These are phyloP conservation scores for Oenanthe melanoleuca DNA, from an alignment of 2,113 vertebrate species.

Conservation along the genomic window DNA sequence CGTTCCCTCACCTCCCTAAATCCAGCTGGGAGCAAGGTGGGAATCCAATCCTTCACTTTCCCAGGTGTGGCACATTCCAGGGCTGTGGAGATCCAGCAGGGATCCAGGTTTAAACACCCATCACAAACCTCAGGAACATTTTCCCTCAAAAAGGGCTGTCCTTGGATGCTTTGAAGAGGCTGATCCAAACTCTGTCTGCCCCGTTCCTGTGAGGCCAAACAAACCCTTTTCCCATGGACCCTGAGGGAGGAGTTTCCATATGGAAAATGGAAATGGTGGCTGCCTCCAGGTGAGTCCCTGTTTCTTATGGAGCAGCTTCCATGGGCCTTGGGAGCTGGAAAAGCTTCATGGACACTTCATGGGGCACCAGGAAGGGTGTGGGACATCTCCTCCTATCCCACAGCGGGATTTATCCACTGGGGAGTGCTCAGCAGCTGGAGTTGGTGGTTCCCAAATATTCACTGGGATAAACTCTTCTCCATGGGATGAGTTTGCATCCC, in stretches of 20 bases:
- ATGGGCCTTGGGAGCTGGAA: not conserved
- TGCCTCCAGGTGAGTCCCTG: accelerated
- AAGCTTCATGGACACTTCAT: not conserved
- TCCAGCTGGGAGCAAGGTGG: accelerated
- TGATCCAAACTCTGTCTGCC: not conserved
- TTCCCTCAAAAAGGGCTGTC: not conserved
- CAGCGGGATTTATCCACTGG: not conserved
- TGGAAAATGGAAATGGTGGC: not conserved
- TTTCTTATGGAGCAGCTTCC: not conserved
- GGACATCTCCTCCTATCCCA: not conserved
- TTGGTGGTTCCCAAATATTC: not conserved
- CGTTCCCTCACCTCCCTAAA: not conserved
- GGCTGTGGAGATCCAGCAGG: not conserved
- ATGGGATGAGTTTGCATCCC: accelerated
- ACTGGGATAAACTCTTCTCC: not conserved
- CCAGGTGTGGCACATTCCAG: not conserved
- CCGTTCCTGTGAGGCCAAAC: accelerated
- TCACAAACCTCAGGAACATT: not conserved
- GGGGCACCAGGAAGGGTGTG: not conserved
- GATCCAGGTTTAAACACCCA: too few relatives aligned
- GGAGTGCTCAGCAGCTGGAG: not conserved
- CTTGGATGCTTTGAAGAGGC: accelerated
- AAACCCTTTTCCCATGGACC: not conserved
- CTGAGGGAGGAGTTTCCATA: not conserved
- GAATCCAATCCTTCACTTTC: not conserved